Evolutionary conservation across 1,140 invertebrate species (phyloP), one percentile per base, ranked within the genome.

Genomic region (Branchinecta lindahli): DNA sequence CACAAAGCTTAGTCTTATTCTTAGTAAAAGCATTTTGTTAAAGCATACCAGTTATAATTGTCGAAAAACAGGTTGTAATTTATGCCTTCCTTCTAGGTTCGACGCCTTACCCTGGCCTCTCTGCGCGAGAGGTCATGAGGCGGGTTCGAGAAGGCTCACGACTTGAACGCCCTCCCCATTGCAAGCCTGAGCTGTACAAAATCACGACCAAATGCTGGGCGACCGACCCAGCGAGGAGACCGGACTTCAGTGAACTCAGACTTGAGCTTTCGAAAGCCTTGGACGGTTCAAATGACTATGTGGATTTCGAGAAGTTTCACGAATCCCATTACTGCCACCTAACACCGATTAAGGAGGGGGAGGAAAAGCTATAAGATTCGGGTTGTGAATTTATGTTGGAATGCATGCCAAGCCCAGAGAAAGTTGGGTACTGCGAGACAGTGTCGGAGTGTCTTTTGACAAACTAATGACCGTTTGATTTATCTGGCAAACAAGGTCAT

Each of bases 41-140:
- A 33, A 33, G 33, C 33, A 33, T 33, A 33, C 33, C 33, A 33
- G 33, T 33, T 33, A n/a, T 5, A 33, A 5, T 33, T 33, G 2
- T 33, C 5, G 33, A 33, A 5, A 33, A 33, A 5, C 33, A 33
- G 33, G 33, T 33, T 33, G 33, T 33, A 33, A 33, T 33, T 33
- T 33, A 33, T 73, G 66, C 70, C 10, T 65, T 70, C 44, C 2
- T 70, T 73, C 66, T 73, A 90, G 88, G 88, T 70, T 90, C 88
- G 21, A 91, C 88, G 74, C 89, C 89, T 1, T 91, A 91, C 77
- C 86, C 87, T 21, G 85, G 87, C 65, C 85, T 90, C 83, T 86
- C 86, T 20, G 88, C 88, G 0, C 81, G 87, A 2, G 88, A 91
- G 76, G 89, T 91, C 12, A 86, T 90, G 77, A 80, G 86, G 3